phyloP scores from a whole-genome alignment of 37 sponge, comb jelly and placozoan species.

The Hormiphora californensis region DNA sequence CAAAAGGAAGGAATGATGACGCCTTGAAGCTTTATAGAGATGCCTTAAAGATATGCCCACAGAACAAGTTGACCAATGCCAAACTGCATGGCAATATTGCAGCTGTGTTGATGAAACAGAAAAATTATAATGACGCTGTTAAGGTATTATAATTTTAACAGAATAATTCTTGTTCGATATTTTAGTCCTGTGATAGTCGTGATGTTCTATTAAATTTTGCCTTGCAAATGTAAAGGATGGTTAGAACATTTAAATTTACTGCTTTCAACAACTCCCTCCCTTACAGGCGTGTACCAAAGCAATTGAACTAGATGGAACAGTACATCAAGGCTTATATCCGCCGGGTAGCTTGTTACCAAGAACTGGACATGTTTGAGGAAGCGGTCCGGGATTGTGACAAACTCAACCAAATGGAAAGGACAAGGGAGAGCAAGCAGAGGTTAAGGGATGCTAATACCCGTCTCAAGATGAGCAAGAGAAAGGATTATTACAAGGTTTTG shows the following conservation, averaged over 20 bases:
- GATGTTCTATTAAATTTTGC: no score
- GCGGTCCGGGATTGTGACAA: conserved; percentile 90
- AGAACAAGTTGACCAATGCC: conserved; percentile 78
- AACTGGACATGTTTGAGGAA: conserved; percentile 78
- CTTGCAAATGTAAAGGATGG: background rate
- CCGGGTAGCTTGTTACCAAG: conserved; percentile 82
- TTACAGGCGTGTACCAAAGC: conserved; percentile 66
- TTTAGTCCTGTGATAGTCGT: conserved; percentile 58
- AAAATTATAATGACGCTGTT: conserved; percentile 7
- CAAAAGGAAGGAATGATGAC: conserved; percentile 57
- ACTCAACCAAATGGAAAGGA: conserved; percentile 65
- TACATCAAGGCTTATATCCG: conserved; percentile 83
- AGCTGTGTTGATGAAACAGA: conserved; percentile 55
- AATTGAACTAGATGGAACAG: conserved; percentile 71
- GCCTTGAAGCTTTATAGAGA: conserved; percentile 75
- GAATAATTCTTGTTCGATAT: background rate
- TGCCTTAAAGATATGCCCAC: conserved; percentile 79
- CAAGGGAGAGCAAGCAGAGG: conserved; percentile 60
- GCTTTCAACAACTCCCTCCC: background rate
- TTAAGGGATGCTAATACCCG: conserved; percentile 67
- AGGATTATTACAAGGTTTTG: conserved; percentile 96
- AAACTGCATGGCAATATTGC: conserved; percentile 92
- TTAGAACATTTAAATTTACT: background rate
- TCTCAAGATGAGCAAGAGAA: conserved; percentile 85
- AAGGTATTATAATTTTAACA: background rate